A percentile compares a stretch with the other conserved stretches of the same genome.
Evolutionary conservation across 2,888 invertebrate genomes (phyloP).

Genomic region (Leptogaster cylindrica): DNA sequence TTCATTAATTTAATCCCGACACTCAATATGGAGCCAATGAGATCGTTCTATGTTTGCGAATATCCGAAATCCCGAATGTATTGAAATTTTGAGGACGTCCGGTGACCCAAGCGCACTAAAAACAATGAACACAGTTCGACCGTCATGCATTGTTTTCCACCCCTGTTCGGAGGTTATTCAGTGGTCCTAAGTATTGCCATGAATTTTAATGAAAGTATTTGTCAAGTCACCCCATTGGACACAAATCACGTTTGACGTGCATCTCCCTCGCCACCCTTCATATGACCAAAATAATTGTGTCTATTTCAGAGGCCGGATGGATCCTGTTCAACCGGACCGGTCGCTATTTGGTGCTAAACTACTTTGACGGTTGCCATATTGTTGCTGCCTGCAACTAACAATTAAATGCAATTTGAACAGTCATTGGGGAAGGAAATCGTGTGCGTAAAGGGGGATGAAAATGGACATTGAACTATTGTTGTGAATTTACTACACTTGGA

Average conservation of each 20-base stretch:
- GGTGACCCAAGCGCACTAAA: constrained; percentile 11
- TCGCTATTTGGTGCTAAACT: constrained; percentile 24
- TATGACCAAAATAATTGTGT: constrained; percentile 2
- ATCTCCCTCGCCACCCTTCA: not conserved
- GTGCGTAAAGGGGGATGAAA: too few species aligned
- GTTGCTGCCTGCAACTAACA: constrained; percentile 35
- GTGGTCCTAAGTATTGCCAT: constrained; percentile 4
- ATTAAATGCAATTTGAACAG: constrained; percentile 33
- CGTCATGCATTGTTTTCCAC: not conserved
- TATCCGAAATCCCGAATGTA: constrained; percentile 23
- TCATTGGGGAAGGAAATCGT: too few species aligned
- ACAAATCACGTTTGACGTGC: constrained; percentile 32
- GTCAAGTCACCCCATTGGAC: constrained; percentile 20
- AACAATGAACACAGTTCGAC: not conserved
- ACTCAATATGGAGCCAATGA: constrained; percentile 1
- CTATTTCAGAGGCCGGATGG: not conserved
- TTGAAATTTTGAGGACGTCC: constrained; percentile 34
- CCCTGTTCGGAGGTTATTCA: not conserved
- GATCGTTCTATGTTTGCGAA: constrained; percentile 3
- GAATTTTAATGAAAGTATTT: constrained; percentile 37
- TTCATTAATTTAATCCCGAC: not conserved
- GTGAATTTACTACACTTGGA: too few species aligned
- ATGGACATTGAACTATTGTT: too few species aligned
- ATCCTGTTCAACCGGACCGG: not conserved
- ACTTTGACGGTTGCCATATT: constrained; percentile 29